These are phyloP conservation scores for Tyria jacobaeae DNA, from an alignment of 2,888 invertebrate genomes.

Conservation along the genomic window DNA sequence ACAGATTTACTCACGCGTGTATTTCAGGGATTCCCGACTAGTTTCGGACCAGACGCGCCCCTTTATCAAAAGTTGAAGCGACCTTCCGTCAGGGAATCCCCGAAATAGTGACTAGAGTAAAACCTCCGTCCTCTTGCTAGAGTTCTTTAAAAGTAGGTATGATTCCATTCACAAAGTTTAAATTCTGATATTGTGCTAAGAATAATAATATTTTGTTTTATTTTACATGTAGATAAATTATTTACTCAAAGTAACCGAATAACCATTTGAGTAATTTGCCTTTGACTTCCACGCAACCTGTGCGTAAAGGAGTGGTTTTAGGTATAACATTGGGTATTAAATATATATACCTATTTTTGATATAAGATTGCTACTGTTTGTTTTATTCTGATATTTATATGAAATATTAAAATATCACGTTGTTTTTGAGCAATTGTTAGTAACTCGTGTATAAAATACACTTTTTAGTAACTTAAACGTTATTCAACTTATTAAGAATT, in stretches of 20 bases:
- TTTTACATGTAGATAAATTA: background rate
- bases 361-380: background rate
- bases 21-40: too few relatives aligned
- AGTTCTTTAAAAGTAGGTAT: too few relatives aligned
- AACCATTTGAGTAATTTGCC: background rate
- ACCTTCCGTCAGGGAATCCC: too few relatives aligned
- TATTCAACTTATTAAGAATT: background rate
- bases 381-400: background rate
- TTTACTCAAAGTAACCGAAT: background rate
- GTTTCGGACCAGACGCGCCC: too few relatives aligned
- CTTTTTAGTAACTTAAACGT: background rate
- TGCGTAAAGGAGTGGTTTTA: background rate
- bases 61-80: too few relatives aligned
- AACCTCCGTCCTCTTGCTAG: too few relatives aligned
- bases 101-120: too few relatives aligned
- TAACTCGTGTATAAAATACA: background rate
- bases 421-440: background rate
- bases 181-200: too few relatives aligned
- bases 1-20: too few relatives aligned
- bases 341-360: background rate
- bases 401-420: background rate
- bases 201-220: background rate
- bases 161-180: too few relatives aligned
- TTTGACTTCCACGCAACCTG: background rate
- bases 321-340: background rate